phyloP scores from a whole-genome alignment of 2,888 invertebrate genomes.

The Thecophora atra region DNA sequence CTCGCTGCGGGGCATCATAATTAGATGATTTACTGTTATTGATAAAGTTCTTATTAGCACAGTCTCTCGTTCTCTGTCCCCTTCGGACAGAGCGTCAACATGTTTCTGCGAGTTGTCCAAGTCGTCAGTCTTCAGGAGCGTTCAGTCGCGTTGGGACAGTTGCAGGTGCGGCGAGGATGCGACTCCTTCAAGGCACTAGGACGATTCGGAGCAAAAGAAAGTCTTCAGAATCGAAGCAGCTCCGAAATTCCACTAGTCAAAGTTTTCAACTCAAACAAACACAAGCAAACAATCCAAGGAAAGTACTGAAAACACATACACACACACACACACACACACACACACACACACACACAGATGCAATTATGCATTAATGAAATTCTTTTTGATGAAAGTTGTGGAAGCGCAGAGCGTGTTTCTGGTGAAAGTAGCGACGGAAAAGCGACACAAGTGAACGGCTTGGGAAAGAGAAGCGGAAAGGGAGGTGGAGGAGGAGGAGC shows the following conservation, averaged over 20 bases:
- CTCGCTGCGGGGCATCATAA: constrained; percentile 46
- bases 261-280: constrained; percentile 24
- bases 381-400: constrained; percentile 48
- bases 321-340: not conserved
- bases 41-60: constrained; percentile 52
- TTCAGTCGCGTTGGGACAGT: constrained; percentile 5
- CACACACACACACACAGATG: constrained; percentile 4
- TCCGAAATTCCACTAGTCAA: constrained; percentile 11
- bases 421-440: constrained; percentile 27
- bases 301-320: not conserved
- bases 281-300: constrained; percentile 19
- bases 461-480: too few relatives aligned
- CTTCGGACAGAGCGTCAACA: constrained; percentile 7
- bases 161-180: constrained; percentile 1
- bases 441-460: not conserved
- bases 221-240: constrained; percentile 23
- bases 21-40: constrained; percentile 62
- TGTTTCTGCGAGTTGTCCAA: constrained; percentile 1
- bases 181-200: not conserved
- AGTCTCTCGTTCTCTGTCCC: not conserved
- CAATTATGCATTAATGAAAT: constrained; percentile 57
- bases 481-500: not conserved
- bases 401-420: constrained; percentile 11
- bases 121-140: constrained; percentile 2
- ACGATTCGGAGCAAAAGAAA: constrained; percentile 15